Conservation (phyloP, 2,113 vertebrate genomes). For the Colaptes auratus region DNA sequence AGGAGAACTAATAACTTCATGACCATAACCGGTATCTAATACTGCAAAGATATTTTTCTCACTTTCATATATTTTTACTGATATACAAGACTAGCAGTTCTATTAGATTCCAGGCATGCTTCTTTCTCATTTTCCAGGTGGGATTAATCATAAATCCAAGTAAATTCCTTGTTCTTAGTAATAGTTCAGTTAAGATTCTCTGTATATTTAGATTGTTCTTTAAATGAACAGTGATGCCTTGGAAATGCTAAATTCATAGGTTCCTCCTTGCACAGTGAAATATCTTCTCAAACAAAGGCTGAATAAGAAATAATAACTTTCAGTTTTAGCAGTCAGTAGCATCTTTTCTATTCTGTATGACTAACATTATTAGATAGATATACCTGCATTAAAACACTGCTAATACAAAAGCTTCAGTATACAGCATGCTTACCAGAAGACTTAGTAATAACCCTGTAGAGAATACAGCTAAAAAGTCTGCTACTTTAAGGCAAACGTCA, state of each 20-base stretch:
- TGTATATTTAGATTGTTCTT: not conserved
- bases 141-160: not conserved
- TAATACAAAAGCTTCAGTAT: not conserved
- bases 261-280: not conserved
- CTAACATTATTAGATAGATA: not conserved
- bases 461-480: not conserved
- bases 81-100: constrained; percentile 11
- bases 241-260: not conserved
- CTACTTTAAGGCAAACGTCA: not conserved
- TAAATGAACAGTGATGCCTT: not conserved
- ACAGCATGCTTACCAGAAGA: not conserved
- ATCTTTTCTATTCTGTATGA: not conserved
- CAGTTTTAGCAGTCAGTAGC: not conserved
- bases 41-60: not conserved
- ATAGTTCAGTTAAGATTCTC: not conserved
- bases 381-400: not conserved
- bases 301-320: not conserved
- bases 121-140: constrained; percentile 9
- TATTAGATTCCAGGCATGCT: not conserved
- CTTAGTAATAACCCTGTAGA: not conserved
- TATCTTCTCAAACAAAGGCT: not conserved
- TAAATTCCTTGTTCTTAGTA: not conserved
- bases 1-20: constrained; percentile 36
- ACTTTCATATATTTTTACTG: not conserved
- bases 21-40: constrained; percentile 56